Conservation (phyloP, 1,140 invertebrate genomes). For the Drosophila nasuta region DNA sequence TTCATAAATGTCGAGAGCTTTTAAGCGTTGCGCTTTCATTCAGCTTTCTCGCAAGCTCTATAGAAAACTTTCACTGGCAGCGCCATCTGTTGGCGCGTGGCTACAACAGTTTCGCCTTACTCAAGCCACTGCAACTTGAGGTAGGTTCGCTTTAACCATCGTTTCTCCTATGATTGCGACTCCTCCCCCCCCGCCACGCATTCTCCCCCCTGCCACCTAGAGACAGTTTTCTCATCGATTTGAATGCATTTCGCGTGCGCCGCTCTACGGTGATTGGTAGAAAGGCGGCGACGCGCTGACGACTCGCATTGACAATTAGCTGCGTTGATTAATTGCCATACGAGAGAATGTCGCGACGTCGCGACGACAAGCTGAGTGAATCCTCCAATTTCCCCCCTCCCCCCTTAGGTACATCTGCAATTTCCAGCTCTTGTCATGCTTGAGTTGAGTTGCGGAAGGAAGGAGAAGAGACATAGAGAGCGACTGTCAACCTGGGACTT, state of each 20-base stretch:
- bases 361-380: constrained; percentile 42
- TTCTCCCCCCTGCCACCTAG: neutral
- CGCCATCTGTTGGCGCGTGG: constrained; percentile 52
- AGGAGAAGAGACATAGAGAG: constrained; percentile 15
- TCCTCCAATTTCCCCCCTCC: constrained; percentile 17
- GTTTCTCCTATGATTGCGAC: constrained; percentile 5
- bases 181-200: neutral
- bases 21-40: constrained; percentile 14
- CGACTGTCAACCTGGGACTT: constrained; percentile 8
- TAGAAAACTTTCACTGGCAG: constrained; percentile 37
- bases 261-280: constrained; percentile 24
- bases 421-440: constrained; percentile 13
- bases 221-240: constrained; percentile 33
- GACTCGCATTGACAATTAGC: constrained; percentile 69
- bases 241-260: constrained; percentile 69
- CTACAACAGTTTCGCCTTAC: constrained; percentile 33
- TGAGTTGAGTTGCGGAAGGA: constrained; percentile 49
- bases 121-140: constrained; percentile 58
- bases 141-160: constrained; percentile 56
- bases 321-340: constrained; percentile 70
- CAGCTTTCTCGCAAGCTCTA: constrained; percentile 41
- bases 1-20: constrained; percentile 65
- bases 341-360: constrained; percentile 63
- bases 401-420: neutral
- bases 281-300: constrained; percentile 35